Percentiles rank a stretch among this genome's conserved stretches.
These are phyloP conservation scores for Stenopsyche tienmushanensis DNA, from an alignment of 1,140 invertebrate species.

Conservation along the genomic window DNA sequence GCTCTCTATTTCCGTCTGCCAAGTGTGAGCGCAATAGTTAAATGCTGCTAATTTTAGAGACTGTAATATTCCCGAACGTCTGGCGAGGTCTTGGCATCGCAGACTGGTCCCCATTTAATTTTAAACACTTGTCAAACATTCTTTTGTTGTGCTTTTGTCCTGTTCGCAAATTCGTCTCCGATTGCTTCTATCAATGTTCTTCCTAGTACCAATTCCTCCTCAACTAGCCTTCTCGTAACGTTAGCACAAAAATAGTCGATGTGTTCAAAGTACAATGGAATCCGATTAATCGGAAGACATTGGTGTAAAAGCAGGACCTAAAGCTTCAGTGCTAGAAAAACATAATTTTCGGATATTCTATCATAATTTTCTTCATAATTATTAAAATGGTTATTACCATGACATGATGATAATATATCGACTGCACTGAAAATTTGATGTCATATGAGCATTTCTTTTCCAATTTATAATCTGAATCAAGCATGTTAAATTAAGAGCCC, in stretches of 20 bases:
- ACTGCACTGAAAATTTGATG: not conserved
- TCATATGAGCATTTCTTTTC: no score
- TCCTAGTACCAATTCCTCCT: not conserved
- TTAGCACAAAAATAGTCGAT: no score
- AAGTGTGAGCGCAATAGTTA: constrained; percentile 19
- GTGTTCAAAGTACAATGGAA: no score
- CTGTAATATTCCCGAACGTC: constrained; percentile 15
- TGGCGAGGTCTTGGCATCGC: constrained; percentile 18
- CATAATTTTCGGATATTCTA: not conserved
- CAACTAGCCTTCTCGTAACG: no score
- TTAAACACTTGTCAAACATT: constrained; percentile 27
- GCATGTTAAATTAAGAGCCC: no score
- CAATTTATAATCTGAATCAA: no score
- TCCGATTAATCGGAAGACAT: no score
- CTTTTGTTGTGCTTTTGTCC: constrained; percentile 19
- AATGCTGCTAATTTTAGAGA: constrained; percentile 16
- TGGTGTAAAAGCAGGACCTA: no score
- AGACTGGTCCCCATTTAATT: constrained; percentile 17
- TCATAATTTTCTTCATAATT: not conserved
- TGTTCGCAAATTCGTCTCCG: not conserved
- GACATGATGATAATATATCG: not conserved
- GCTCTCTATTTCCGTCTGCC: constrained; percentile 11
- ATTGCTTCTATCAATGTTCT: not conserved
- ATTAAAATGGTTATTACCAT: not conserved
- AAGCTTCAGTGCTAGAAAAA: not conserved